Conservation (phyloP, 2,113 vertebrate species). For the Crocuta crocuta region DNA sequence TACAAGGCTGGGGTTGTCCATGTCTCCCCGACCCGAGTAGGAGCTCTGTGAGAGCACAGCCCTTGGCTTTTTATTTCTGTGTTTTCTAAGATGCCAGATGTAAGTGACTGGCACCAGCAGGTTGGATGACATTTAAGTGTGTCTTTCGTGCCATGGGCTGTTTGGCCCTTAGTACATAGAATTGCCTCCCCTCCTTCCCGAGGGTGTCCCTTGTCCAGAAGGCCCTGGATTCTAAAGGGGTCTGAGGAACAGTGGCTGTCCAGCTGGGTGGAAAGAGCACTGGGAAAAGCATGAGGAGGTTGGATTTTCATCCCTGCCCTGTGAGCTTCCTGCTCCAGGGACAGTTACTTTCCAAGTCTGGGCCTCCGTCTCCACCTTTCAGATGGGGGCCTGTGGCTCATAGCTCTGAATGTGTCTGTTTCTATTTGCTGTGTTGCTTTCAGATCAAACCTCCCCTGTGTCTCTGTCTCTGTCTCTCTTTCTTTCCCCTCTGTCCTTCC, state of each 20-base stretch:
- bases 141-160: not conserved
- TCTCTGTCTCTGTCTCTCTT: slow-evolving; percentile 56
- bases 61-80: not conserved
- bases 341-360: not conserved
- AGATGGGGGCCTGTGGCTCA: not conserved
- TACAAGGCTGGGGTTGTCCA: not conserved
- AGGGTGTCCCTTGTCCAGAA: not conserved
- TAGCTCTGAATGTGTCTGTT: not conserved
- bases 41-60: not conserved
- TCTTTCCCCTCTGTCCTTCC: slow-evolving; percentile 76
- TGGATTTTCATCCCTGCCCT: not conserved
- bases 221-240: not conserved
- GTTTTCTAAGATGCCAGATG: not conserved
- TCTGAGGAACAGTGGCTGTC: not conserved
- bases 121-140: not conserved
- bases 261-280: not conserved
- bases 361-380: not conserved
- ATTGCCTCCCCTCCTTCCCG: not conserved
- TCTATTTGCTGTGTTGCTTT: not conserved
- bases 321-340: not conserved
- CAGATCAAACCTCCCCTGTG: not conserved
- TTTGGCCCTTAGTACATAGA: not conserved
- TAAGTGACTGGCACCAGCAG: not conserved
- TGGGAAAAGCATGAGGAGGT: not conserved
- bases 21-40: not conserved